phyloP scores from a whole-genome alignment of 2,888 invertebrate species.

The Drosophila longiperda region DNA sequence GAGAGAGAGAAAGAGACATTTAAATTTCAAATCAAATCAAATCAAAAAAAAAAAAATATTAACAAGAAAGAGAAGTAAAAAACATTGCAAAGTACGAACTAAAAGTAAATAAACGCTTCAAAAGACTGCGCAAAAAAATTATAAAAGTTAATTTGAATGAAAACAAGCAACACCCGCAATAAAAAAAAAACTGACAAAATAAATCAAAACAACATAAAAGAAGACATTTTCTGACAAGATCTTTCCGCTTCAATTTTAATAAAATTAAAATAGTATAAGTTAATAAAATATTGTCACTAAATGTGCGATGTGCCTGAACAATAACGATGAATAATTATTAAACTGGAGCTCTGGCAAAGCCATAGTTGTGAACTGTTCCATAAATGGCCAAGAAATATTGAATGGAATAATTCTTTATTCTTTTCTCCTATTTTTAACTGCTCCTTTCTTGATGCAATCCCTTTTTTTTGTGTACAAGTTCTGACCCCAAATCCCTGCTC shows the following conservation, averaged over 20 bases:
- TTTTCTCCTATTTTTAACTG: background rate
- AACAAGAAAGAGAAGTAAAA: background rate
- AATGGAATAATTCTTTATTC: background rate
- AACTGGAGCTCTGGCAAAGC: background rate
- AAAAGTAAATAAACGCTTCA: constrained; percentile 15
- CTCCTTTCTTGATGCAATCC: background rate
- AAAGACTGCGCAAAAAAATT: background rate
- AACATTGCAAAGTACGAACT: background rate
- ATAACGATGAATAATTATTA: background rate
- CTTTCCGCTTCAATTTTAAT: background rate
- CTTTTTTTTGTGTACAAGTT: background rate
- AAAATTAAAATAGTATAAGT: background rate
- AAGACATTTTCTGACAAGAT: background rate
- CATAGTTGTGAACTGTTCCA: background rate
- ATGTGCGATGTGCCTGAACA: background rate
- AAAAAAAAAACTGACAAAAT: background rate
- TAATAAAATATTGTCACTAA: background rate
- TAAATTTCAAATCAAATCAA: constrained; percentile 24
- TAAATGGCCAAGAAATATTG: background rate
- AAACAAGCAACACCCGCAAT: constrained; percentile 6
- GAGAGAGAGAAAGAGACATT: constrained; percentile 10
- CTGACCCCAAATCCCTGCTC: background rate
- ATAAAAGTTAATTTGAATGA: constrained; percentile 4
- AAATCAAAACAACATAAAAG: constrained; percentile 10
- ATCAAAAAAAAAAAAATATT: constrained; percentile 4